Conservation (phyloP, 1,140 invertebrate species). For the Stegodyphus dumicola region DNA sequence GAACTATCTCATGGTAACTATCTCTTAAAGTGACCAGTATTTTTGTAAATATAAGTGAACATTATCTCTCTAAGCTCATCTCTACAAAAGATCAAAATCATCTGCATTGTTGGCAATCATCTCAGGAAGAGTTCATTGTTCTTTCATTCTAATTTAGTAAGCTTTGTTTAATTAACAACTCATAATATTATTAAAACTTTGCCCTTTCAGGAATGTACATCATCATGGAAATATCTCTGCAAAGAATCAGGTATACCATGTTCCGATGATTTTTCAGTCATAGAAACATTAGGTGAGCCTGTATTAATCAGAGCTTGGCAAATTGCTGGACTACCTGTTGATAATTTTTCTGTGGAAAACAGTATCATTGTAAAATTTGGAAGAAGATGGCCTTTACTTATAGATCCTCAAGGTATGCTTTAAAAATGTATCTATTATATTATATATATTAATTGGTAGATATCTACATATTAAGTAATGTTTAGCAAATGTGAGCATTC, state of each 20-base stretch:
- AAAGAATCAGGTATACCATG: conserved; percentile 79
- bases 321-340: conserved; percentile 87
- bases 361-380: conserved; percentile 89
- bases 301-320: conserved; percentile 88
- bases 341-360: conserved; percentile 93
- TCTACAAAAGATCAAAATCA: too few species aligned
- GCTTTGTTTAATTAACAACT: too few species aligned
- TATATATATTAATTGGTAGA: too few species aligned
- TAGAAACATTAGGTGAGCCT: conserved; percentile 84
- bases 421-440: neutral
- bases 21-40: too few species aligned
- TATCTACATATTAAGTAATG: too few species aligned
- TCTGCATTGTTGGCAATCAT: too few species aligned
- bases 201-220: conserved; percentile 75
- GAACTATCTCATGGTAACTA: too few species aligned
- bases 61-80: too few species aligned
- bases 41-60: too few species aligned
- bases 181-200: neutral
- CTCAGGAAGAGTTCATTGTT: too few species aligned
- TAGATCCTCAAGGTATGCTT: conserved; percentile 84
- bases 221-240: conserved; percentile 80
- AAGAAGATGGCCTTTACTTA: conserved; percentile 90
- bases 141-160: too few species aligned
- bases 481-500: too few species aligned
- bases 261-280: conserved; percentile 80